phyloP scores from a whole-genome alignment of 2,797 vertebrate genomes.

The Hephaestus fuliginosus region DNA sequence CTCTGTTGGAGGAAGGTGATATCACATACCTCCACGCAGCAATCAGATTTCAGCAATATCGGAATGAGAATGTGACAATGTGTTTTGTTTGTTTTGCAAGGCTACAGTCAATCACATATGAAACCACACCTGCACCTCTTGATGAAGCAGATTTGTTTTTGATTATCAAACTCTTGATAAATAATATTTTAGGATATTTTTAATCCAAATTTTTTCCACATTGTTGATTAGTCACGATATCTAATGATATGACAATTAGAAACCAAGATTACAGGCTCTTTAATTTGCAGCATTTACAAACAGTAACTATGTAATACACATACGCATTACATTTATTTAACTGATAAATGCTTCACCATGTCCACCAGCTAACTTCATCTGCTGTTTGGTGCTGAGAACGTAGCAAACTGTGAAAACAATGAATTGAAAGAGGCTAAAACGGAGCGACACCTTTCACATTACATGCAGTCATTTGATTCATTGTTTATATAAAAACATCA shows the following conservation, averaged over 20 bases:
- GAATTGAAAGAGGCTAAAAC: neutral
- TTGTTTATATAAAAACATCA: neutral
- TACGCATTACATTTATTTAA: neutral
- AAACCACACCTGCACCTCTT: too few relatives aligned
- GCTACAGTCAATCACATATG: too few relatives aligned
- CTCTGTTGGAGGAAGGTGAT: too few relatives aligned
- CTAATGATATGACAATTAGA: neutral
- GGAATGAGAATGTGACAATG: neutral
- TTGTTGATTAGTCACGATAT: neutral
- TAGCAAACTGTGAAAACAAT: neutral
- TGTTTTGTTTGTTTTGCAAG: neutral
- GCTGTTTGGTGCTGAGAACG: too few relatives aligned
- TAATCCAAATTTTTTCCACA: neutral
- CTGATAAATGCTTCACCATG: neutral
- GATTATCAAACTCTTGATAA: neutral
- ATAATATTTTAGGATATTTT: too few relatives aligned
- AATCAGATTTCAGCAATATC: neutral
- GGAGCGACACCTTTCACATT: neutral
- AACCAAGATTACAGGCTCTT: neutral
- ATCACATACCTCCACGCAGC: too few relatives aligned
- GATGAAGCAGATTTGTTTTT: neutral
- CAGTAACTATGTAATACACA: neutral
- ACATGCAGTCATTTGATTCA: neutral
- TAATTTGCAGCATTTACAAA: neutral
- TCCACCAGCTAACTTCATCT: too few relatives aligned